These are phyloP conservation scores for Streptopelia turtur DNA, from an alignment of 2,797 vertebrate species.

Conservation along the genomic window DNA sequence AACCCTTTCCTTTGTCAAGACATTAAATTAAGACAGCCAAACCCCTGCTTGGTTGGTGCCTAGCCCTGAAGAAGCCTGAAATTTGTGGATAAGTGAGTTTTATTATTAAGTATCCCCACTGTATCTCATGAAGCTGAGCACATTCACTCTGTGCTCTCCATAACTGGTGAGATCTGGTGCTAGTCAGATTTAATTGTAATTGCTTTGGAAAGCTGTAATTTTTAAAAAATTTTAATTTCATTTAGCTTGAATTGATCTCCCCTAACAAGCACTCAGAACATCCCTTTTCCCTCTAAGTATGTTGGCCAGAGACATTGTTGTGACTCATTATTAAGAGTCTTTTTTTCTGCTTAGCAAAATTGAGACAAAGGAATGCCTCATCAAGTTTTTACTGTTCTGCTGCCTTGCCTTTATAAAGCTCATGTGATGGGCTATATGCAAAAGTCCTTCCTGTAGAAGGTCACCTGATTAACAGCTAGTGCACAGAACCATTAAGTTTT, in stretches of 20 bases:
- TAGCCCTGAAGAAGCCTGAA: neutral
- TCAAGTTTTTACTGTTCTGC: conserved; percentile 24
- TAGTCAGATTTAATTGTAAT: conserved; percentile 39
- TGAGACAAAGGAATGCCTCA: conserved; percentile 36
- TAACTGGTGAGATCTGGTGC: conserved; percentile 34
- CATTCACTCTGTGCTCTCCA: neutral
- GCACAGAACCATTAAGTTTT: neutral
- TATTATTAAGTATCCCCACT: neutral
- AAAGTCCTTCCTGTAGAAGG: conserved; percentile 20
- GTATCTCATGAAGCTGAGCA: neutral
- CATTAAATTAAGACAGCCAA: neutral
- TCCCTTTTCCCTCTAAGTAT: neutral
- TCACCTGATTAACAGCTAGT: neutral
- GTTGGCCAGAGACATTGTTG: neutral
- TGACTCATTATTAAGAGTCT: neutral
- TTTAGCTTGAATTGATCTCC: conserved; percentile 41
- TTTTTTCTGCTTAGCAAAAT: conserved; percentile 5
- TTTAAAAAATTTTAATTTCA: conserved; percentile 6
- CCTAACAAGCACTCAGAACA: conserved; percentile 11
- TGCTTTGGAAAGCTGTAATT: conserved; percentile 7
- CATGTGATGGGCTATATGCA: neutral
- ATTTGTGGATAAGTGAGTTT: neutral
- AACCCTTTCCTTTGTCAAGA: neutral
- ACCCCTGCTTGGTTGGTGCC: neutral
- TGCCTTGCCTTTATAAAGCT: conserved; percentile 17